A percentile compares a stretch with the other conserved stretches of the same genome.
Conservation (phyloP, 2,888 invertebrate genomes). For the Limnephilus auricula region DNA sequence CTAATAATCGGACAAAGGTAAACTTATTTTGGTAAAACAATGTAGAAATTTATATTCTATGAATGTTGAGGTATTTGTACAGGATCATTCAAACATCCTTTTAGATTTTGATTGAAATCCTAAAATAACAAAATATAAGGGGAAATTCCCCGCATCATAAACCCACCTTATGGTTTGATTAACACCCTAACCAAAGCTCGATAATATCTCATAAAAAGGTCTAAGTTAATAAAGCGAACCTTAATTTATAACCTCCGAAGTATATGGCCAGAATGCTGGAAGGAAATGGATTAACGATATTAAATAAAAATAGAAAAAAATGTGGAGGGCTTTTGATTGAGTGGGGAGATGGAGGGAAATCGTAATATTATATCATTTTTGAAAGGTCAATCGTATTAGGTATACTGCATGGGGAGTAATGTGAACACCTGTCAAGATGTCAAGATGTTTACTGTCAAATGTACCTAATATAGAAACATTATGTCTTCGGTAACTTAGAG, state of each 20-base stretch:
- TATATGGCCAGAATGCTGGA: background rate
- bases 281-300: conserved; percentile 21
- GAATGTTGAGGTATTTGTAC: background rate
- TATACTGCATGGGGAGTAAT: background rate
- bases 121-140: background rate
- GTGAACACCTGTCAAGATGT: background rate
- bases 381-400: conserved; percentile 32
- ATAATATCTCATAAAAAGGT: conserved; percentile 30
- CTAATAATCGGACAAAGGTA: background rate
- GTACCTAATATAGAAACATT: background rate
- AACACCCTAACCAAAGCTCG: background rate
- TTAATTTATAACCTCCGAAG: conserved; percentile 35
- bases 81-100: background rate
- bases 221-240: conserved; percentile 41
- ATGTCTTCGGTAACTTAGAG: background rate
- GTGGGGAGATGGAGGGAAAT: background rate
- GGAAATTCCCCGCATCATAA: background rate
- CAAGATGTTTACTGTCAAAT: too few relatives aligned
- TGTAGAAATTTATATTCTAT: background rate
- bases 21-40: background rate
- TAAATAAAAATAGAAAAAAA: conserved; percentile 23
- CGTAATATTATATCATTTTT: background rate
- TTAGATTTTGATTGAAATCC: background rate
- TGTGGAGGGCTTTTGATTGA: conserved; percentile 17
- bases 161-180: conserved; percentile 2